phyloP scores from a whole-genome alignment of 2,113 vertebrate genomes.

The Alectura lathami region DNA sequence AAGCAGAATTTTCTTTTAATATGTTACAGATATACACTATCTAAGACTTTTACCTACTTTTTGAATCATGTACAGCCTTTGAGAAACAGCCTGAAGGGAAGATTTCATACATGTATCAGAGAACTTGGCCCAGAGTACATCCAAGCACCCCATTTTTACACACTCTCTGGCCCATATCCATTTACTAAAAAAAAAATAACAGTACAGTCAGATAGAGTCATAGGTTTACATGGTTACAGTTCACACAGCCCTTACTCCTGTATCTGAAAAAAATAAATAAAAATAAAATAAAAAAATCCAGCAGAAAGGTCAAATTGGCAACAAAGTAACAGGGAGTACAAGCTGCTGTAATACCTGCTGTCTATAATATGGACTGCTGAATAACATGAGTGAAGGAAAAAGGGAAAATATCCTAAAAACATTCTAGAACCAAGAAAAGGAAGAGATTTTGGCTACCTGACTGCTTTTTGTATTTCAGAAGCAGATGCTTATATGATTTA shows the following conservation, averaged over 20 bases:
- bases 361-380: neutral
- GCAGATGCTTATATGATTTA: neutral
- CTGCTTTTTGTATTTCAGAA: neutral
- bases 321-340: neutral
- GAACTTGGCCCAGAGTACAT: neutral
- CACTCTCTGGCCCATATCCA: neutral
- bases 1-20: neutral
- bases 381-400: neutral
- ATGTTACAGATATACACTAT: neutral
- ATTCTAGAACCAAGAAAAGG: neutral
- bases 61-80: neutral
- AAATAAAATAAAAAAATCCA: neutral
- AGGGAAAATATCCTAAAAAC: neutral
- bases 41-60: neutral
- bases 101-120: neutral
- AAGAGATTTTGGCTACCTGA: neutral
- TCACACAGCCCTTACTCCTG: neutral
- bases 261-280: neutral
- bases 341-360: neutral
- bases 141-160: neutral
- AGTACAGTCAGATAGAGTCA: neutral
- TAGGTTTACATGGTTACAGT: neutral
- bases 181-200: neutral
- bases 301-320: neutral
- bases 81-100: neutral